These are phyloP conservation scores for Himalopsyche tibetana DNA, from an alignment of 2,888 invertebrate genomes.

Conservation along the genomic window DNA sequence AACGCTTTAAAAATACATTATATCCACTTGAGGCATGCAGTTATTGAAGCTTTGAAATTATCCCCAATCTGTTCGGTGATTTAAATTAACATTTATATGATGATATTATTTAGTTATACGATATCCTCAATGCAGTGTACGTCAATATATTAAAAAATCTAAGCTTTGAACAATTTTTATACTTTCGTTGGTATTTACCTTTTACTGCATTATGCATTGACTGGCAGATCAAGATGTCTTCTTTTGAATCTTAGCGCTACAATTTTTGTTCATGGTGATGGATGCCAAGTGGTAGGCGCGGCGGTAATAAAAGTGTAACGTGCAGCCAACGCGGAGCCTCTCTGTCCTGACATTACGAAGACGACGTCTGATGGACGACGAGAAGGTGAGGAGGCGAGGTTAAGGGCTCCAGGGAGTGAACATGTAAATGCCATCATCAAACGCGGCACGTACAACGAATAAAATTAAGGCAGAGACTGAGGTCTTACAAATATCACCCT, in stretches of 20 bases:
- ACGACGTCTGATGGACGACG: background rate
- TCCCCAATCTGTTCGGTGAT: too few relatives aligned
- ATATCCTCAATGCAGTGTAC: too few relatives aligned
- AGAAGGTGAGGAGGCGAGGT: background rate
- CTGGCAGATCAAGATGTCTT: background rate
- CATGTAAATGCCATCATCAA: conserved; percentile 9
- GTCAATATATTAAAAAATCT: too few relatives aligned
- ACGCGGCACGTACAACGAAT: conserved; percentile 23
- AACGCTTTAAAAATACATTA: too few relatives aligned
- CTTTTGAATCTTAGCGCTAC: background rate
- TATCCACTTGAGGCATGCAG: too few relatives aligned
- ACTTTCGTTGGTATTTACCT: too few relatives aligned
- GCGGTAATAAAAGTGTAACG: conserved; percentile 7
- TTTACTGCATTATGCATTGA: too few relatives aligned
- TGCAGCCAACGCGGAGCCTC: background rate
- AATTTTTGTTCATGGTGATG: background rate
- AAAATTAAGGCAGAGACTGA: background rate
- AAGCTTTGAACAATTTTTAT: too few relatives aligned
- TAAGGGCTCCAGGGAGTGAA: background rate
- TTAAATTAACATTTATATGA: too few relatives aligned
- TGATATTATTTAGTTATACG: too few relatives aligned
- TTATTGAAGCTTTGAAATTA: too few relatives aligned
- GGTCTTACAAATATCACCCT: conserved; percentile 13
- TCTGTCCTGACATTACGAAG: background rate
- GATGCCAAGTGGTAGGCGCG: background rate